These are phyloP conservation scores for Ochropleura plecta DNA, from an alignment of 2,888 invertebrate species.

Conservation along the genomic window DNA sequence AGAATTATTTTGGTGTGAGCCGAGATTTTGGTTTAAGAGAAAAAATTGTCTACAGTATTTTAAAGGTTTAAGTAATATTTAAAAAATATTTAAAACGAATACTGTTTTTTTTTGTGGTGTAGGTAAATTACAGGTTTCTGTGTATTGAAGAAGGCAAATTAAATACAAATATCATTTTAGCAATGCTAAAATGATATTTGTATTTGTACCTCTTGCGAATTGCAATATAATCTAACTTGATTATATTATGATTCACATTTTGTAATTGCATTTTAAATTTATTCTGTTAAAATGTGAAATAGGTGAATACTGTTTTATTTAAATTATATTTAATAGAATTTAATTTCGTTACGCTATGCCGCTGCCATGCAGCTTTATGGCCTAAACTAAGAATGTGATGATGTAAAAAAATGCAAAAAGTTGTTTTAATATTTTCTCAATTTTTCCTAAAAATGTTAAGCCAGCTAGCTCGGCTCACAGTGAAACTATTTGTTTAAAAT, in stretches of 20 bases:
- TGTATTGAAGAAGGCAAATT: neutral
- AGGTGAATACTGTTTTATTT: neutral
- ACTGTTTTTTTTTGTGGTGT: neutral
- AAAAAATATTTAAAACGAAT: neutral
- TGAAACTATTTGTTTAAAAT: conserved; percentile 47
- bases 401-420: too few species aligned
- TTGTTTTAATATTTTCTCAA: too few species aligned
- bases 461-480: conserved; percentile 33
- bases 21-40: neutral
- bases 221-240: neutral
- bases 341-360: neutral
- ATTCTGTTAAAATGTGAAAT: neutral
- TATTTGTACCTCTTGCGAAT: neutral
- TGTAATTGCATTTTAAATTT: neutral
- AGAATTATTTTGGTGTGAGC: conserved; percentile 36
- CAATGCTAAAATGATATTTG: neutral
- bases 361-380: conserved; percentile 1
- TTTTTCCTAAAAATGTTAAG: neutral
- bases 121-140: neutral
- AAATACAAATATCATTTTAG: too few species aligned
- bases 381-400: conserved; percentile 2
- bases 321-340: neutral
- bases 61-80: neutral
- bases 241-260: neutral
- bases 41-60: neutral